Percentiles rank a stretch among this genome's conserved stretches.
These are phyloP conservation scores for Otolemur garnettii DNA, from an alignment of 2,113 vertebrate species.

Conservation along the genomic window DNA sequence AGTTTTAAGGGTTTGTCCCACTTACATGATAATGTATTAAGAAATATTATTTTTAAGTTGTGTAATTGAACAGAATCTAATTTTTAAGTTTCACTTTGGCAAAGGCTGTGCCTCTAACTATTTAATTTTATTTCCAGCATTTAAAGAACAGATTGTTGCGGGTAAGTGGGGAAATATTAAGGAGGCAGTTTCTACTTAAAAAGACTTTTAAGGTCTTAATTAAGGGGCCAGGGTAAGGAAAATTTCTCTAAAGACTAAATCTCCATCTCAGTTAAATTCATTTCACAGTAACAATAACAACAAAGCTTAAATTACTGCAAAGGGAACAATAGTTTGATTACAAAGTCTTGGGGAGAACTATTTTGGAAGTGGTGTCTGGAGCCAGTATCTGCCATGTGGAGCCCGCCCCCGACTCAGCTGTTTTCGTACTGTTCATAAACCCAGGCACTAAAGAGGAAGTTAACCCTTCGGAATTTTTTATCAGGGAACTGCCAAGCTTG, in stretches of 20 bases:
- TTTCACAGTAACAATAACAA: conserved; percentile 69
- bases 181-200: conserved; percentile 37
- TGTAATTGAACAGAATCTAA: conserved; percentile 29
- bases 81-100: conserved; percentile 47
- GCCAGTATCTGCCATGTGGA: conserved; percentile 60
- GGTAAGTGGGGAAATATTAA: background rate
- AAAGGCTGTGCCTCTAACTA: conserved; percentile 24
- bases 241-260: conserved; percentile 65
- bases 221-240: conserved; percentile 48
- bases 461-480: background rate
- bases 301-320: conserved; percentile 65
- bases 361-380: conserved; percentile 78
- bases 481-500: background rate
- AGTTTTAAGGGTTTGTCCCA: background rate
- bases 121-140: conserved; percentile 61
- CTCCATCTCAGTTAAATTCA: conserved; percentile 65
- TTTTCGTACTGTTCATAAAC: conserved; percentile 74
- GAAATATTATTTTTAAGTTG: conserved; percentile 61
- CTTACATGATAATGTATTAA: background rate
- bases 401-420: conserved; percentile 72
- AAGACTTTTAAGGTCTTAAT: conserved; percentile 47
- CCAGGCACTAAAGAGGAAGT: conserved; percentile 56
- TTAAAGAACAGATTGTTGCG: conserved; percentile 49
- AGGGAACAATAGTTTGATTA: conserved; percentile 54
- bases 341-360: conserved; percentile 72